A percentile compares a stretch with the other conserved stretches of the same genome.
Evolutionary conservation across 1,140 invertebrate species (phyloP).

Genomic region (Coboldia fuscipes): DNA sequence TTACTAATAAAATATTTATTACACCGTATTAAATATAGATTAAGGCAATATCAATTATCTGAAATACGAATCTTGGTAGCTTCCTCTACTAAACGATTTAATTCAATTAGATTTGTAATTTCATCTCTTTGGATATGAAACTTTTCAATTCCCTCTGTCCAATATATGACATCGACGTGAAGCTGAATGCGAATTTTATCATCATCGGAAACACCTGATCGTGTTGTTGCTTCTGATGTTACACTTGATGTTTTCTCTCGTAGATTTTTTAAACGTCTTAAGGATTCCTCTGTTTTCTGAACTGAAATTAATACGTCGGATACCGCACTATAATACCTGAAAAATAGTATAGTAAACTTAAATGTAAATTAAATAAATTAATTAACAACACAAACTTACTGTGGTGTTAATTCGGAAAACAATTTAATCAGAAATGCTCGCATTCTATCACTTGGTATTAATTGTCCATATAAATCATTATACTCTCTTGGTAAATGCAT

Average conservation of each 20-base stretch:
- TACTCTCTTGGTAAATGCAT: slow-evolving; percentile 39
- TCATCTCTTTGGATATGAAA: slow-evolving; percentile 5
- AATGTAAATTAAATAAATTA: slow-evolving; percentile 1
- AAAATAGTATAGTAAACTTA: slow-evolving; percentile 11
- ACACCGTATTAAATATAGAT: background rate
- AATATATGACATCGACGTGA: slow-evolving; percentile 58
- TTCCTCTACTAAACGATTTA: slow-evolving; percentile 7
- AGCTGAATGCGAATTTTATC: slow-evolving; percentile 85
- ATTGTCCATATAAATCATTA: slow-evolving; percentile 26
- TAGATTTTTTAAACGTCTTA: slow-evolving; percentile 70
- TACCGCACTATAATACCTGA: slow-evolving; percentile 59
- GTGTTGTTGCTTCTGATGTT: slow-evolving; percentile 19
- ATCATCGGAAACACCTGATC: slow-evolving; percentile 45
- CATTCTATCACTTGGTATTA: slow-evolving; percentile 28
- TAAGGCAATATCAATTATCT: background rate
- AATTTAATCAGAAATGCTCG: slow-evolving; percentile 30
- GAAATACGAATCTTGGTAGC: slow-evolving; percentile 5
- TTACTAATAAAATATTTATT: too few relatives aligned
- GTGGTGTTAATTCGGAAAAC: slow-evolving; percentile 37
- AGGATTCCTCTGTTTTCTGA: slow-evolving; percentile 83
- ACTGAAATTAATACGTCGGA: slow-evolving; percentile 78
- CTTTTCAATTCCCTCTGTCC: slow-evolving; percentile 13
- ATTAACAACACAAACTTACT: slow-evolving; percentile 28
- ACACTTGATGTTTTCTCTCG: slow-evolving; percentile 35
- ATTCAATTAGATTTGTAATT: slow-evolving; percentile 7